phyloP scores from a whole-genome alignment of 2,113 vertebrate species.

The Alligator sinensis region DNA sequence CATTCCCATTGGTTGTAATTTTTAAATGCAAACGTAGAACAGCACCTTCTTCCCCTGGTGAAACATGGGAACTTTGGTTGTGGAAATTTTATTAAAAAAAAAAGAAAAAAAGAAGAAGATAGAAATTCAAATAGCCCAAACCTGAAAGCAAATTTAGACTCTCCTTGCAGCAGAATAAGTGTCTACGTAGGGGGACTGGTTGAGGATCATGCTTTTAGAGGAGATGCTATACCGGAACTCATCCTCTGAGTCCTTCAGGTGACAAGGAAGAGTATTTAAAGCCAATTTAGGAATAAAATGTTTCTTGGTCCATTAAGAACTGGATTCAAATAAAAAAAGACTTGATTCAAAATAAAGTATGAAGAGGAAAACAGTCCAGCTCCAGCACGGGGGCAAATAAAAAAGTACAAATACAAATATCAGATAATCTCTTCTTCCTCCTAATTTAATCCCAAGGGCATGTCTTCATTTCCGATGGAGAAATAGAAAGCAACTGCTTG shows the following conservation, averaged over 20 bases:
- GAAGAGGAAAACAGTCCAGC: not conserved
- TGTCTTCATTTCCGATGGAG: not conserved
- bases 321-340: not conserved
- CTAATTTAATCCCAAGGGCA: not conserved
- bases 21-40: not conserved
- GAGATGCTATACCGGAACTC: not conserved
- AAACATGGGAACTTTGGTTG: not conserved
- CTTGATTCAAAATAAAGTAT: not conserved
- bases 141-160: slow-evolving; percentile 18
- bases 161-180: not conserved
- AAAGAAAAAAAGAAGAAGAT: too few relatives aligned
- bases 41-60: slow-evolving; percentile 29
- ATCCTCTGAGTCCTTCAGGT: not conserved
- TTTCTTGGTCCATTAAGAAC: slow-evolving; percentile 38
- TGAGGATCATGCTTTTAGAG: slow-evolving; percentile 17
- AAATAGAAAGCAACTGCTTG: not conserved
- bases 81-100: not conserved
- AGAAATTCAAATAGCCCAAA: not conserved
- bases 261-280: slow-evolving; percentile 28
- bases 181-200: not conserved
- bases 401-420: not conserved
- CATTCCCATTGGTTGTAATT: not conserved
- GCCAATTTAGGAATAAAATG: slow-evolving; percentile 21
- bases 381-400: slow-evolving; percentile 18
- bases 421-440: not conserved